phyloP scores from a whole-genome alignment of 2,888 invertebrate genomes.

The Heliconius erato region DNA sequence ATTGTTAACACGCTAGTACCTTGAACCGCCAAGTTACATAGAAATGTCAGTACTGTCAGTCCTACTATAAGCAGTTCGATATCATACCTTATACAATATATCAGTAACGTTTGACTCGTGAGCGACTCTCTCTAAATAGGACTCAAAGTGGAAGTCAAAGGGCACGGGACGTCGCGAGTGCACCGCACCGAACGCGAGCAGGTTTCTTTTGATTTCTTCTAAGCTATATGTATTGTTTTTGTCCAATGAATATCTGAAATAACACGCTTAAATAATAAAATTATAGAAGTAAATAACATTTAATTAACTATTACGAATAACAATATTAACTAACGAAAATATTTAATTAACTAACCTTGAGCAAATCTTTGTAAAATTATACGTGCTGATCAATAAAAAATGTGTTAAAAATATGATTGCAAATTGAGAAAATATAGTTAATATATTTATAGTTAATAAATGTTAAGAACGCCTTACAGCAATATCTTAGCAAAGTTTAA shows the following conservation, averaged over 20 bases:
- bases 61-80: background rate
- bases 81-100: slow-evolving; percentile 56
- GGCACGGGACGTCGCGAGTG: slow-evolving; percentile 33
- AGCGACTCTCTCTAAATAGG: slow-evolving; percentile 56
- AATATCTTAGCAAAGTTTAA: slow-evolving; percentile 7
- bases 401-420: no score
- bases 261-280: background rate
- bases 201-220: slow-evolving; percentile 48
- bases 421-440: no score
- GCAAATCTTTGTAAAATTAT: no score
- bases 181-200: slow-evolving; percentile 56
- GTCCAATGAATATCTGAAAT: slow-evolving; percentile 49
- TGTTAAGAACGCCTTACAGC: no score
- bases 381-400: no score
- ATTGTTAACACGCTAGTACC: no score
- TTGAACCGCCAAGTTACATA: background rate
- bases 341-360: no score
- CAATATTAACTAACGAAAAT: no score
- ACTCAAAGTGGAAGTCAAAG: slow-evolving; percentile 57
- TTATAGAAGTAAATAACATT: no score
- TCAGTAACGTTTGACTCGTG: slow-evolving; percentile 58
- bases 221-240: slow-evolving; percentile 53
- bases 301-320: no score
- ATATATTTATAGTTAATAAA: no score
- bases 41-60: background rate